Evolutionary conservation across 2,797 vertebrate species (phyloP).

Genomic region (Alca torda): DNA sequence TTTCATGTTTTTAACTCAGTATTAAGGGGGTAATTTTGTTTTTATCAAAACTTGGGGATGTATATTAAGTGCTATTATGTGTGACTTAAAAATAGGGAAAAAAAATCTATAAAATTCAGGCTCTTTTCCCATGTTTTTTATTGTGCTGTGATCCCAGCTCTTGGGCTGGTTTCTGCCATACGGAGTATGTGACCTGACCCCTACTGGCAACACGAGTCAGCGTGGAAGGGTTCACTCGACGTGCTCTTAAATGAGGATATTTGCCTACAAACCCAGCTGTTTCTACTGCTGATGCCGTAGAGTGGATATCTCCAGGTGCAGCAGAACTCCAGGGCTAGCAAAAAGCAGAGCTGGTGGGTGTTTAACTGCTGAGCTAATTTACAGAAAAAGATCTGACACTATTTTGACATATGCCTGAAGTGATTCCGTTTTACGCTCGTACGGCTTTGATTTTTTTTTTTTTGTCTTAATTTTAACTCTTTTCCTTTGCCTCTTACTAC

Average conservation of each 20-base stretch:
- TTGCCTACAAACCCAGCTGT: background rate
- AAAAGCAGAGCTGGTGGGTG: constrained; percentile 16
- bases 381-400: constrained; percentile 37
- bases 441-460: background rate
- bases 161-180: background rate
- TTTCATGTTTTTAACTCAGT: background rate
- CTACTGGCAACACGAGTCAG: background rate
- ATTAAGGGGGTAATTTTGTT: background rate
- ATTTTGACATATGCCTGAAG: constrained; percentile 41
- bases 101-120: background rate
- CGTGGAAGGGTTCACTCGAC: background rate
- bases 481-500: background rate
- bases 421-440: background rate
- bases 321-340: background rate
- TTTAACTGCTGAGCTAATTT: constrained; percentile 57
- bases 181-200: background rate
- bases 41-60: background rate
- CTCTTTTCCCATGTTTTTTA: background rate
- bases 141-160: background rate
- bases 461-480: background rate
- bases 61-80: background rate
- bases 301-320: background rate
- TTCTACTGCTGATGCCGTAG: background rate
- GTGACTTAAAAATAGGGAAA: background rate
- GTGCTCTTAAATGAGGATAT: background rate